Evolutionary conservation across 2,797 vertebrate species (phyloP).

Genomic region (Platalea minor): DNA sequence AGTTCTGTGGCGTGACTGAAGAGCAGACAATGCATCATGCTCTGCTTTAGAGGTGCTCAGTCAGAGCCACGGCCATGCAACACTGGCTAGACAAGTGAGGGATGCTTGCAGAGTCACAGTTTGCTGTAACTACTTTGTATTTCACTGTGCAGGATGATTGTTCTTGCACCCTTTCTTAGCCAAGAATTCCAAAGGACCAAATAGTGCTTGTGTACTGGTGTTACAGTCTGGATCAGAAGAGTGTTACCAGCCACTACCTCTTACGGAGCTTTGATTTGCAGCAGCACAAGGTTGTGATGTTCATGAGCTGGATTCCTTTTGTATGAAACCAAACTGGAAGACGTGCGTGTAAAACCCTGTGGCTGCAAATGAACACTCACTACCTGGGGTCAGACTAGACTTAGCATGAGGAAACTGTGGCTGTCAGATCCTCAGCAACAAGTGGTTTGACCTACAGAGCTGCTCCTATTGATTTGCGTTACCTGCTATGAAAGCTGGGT

Average conservation of each 20-base stretch:
- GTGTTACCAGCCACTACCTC: neutral
- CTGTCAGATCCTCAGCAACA: neutral
- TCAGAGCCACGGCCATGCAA: neutral
- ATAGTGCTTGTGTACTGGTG: neutral
- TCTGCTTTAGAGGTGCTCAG: neutral
- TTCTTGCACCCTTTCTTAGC: neutral
- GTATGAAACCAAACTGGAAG: neutral
- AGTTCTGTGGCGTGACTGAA: neutral
- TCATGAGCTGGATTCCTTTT: neutral
- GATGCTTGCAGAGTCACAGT: neutral
- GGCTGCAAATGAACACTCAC: neutral
- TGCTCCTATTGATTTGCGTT: neutral
- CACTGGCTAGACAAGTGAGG: neutral
- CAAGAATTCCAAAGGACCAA: neutral
- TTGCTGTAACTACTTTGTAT: neutral
- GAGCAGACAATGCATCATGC: neutral
- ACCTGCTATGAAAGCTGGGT: neutral
- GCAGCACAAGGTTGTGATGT: neutral
- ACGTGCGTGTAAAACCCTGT: rapidly evolving
- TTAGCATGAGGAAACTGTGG: neutral
- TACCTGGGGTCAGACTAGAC: neutral
- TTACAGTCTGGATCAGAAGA: neutral
- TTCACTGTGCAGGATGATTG: neutral
- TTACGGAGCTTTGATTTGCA: neutral
- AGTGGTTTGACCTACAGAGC: neutral